phyloP scores from a whole-genome alignment of 92 coral and sea anemone species.

The Epizoanthus fatuus region DNA sequence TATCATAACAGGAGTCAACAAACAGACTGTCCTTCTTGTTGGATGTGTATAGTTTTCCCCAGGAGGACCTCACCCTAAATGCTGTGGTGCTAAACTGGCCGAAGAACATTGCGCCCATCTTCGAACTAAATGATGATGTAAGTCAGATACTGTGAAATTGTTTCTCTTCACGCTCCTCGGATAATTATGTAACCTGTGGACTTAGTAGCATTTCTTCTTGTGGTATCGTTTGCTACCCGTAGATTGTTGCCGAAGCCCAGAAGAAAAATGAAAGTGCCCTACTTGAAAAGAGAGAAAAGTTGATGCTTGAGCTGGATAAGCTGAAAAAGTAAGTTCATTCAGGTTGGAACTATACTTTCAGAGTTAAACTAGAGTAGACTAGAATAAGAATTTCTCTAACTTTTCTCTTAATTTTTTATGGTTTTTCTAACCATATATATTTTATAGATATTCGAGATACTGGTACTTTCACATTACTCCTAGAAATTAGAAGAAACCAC shows the following conservation, averaged over 20 bases:
- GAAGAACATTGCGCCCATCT: slow-evolving; percentile 94
- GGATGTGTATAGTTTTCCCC: slow-evolving; percentile 92
- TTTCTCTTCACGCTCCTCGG: too few species aligned
- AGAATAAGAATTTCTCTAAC: not conserved
- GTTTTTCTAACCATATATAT: not conserved
- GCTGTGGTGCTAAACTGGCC: slow-evolving; percentile 98
- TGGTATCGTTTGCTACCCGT: not conserved
- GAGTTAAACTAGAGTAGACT: not conserved
- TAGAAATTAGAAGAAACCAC: too few species aligned
- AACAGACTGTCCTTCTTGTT: slow-evolving; percentile 88
- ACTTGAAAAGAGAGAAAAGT: slow-evolving; percentile 95
- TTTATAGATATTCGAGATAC: too few species aligned
- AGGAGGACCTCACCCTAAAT: slow-evolving; percentile 90
- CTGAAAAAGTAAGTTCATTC: slow-evolving; percentile 73
- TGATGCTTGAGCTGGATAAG: slow-evolving; percentile 95
- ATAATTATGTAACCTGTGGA: too few species aligned
- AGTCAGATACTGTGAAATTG: not conserved
- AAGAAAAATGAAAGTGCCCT: slow-evolving; percentile 95
- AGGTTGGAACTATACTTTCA: not conserved
- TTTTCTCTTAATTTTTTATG: not conserved
- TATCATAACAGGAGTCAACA: slow-evolving; percentile 80
- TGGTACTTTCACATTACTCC: not conserved
- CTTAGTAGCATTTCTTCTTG: not conserved
- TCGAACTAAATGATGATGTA: slow-evolving; percentile 98
- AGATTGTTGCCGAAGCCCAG: slow-evolving; percentile 95